Evolutionary conservation across 2,797 vertebrate species (phyloP).

Genomic region (Crenuchus spilurus): DNA sequence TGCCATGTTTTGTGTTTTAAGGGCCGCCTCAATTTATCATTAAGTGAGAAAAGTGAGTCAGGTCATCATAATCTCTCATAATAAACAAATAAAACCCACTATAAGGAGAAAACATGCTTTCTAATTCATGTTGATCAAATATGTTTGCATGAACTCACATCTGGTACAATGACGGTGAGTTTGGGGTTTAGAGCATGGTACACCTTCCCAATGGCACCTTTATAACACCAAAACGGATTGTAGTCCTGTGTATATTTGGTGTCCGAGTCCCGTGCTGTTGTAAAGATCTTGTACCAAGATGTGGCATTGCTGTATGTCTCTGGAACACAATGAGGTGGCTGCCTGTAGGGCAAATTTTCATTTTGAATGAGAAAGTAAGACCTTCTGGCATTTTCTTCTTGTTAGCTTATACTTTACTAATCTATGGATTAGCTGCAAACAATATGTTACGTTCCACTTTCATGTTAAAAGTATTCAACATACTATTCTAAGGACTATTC

Average conservation of each 20-base stretch:
- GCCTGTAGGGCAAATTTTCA: slow-evolving; percentile 71
- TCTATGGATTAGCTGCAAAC: neutral
- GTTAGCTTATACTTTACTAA: neutral
- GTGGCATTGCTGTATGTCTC: slow-evolving; percentile 96
- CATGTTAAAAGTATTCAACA: neutral
- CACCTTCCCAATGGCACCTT: slow-evolving; percentile 96
- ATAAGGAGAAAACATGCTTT: too few relatives aligned
- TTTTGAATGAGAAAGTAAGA: neutral
- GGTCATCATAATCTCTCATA: too few relatives aligned
- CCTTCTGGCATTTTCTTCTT: neutral
- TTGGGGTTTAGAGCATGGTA: slow-evolving; percentile 97
- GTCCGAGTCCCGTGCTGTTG: slow-evolving; percentile 91
- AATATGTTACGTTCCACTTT: neutral
- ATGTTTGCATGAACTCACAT: slow-evolving; percentile 81
- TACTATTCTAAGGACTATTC: neutral
- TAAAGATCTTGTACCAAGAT: slow-evolving; percentile 97
- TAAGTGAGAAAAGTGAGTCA: too few relatives aligned
- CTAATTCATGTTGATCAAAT: too few relatives aligned
- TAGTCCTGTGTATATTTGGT: slow-evolving; percentile 97
- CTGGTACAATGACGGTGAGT: slow-evolving; percentile 94
- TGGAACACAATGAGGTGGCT: slow-evolving; percentile 92
- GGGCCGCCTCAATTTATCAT: too few relatives aligned
- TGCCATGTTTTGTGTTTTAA: too few relatives aligned
- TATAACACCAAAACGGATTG: slow-evolving; percentile 99
- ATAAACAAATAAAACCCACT: too few relatives aligned